A percentile compares a stretch with the other conserved stretches of the same genome.
Conservation (phyloP, 1,140 invertebrate species). For the Coptotermes formosanus region DNA sequence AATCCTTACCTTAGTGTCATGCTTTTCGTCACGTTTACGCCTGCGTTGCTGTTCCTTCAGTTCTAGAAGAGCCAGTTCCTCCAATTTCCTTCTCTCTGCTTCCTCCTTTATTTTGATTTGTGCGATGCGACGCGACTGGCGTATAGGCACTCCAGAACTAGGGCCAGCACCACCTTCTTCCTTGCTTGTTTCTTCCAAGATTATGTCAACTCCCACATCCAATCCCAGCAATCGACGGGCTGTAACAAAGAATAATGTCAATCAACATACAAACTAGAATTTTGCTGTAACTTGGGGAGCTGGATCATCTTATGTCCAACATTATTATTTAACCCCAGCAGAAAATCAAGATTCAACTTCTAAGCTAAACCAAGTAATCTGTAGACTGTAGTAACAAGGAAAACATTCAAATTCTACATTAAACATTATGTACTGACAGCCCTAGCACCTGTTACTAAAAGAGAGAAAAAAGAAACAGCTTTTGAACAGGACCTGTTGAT, state of each 20-base stretch:
- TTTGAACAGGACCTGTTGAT: too few species aligned
- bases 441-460: too few species aligned
- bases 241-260: not conserved
- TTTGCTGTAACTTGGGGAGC: too few species aligned
- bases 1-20: slow-evolving; percentile 40
- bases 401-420: too few species aligned
- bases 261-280: too few species aligned
- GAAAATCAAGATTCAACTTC: too few species aligned
- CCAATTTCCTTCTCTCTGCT: slow-evolving; percentile 67
- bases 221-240: slow-evolving; percentile 47
- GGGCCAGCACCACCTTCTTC: slow-evolving; percentile 23
- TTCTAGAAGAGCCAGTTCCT: slow-evolving; percentile 64
- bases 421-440: too few species aligned
- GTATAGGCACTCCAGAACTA: slow-evolving; percentile 51
- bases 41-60: slow-evolving; percentile 57
- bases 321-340: too few species aligned
- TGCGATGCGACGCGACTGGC: slow-evolving; percentile 77
- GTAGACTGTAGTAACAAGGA: too few species aligned
- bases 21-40: slow-evolving; percentile 52
- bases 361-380: too few species aligned
- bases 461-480: too few species aligned
- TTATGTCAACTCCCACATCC: slow-evolving; percentile 53
- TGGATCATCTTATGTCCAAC: too few species aligned
- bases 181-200: slow-evolving; percentile 37
- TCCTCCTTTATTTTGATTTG: slow-evolving; percentile 83